Percentiles rank a stretch among this genome's conserved stretches.
phyloP scores from a whole-genome alignment of 2,113 vertebrate species.

The Odocoileus virginianus region DNA sequence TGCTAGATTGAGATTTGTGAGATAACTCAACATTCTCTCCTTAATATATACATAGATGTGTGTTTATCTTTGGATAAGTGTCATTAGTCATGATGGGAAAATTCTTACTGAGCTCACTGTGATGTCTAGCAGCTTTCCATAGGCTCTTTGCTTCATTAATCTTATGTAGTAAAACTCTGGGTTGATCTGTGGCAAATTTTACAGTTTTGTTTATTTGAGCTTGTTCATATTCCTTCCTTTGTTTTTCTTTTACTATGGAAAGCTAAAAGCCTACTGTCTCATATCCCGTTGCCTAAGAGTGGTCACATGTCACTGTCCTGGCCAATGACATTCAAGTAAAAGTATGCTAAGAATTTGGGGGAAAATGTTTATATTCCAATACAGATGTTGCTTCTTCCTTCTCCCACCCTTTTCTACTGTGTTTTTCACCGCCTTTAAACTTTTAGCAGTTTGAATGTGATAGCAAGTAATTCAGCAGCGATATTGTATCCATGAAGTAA shows the following conservation, averaged over 20 bases:
- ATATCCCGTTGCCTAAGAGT: neutral
- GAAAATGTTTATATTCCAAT: neutral
- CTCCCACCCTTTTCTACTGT: neutral
- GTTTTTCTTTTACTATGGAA: neutral
- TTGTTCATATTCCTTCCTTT: neutral
- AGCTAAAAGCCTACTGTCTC: neutral
- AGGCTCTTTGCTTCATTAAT: fast-evolving
- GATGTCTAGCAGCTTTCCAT: too few species aligned
- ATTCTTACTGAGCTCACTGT: neutral
- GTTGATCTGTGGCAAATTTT: neutral
- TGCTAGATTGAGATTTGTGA: neutral
- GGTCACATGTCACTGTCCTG: neutral
- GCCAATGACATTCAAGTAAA: neutral
- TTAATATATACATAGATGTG: neutral
- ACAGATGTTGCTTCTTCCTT: neutral
- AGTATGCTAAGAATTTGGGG: neutral
- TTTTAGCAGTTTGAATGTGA: neutral
- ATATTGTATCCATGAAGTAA: neutral
- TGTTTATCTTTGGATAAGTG: neutral
- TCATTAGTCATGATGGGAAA: neutral
- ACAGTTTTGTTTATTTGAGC: neutral
- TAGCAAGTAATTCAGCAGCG: neutral
- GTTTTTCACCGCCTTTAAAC: neutral
- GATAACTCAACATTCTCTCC: neutral
- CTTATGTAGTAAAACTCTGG: neutral